These are phyloP conservation scores for Clanis bilineata DNA, from an alignment of 2,888 invertebrate species.

Conservation along the genomic window DNA sequence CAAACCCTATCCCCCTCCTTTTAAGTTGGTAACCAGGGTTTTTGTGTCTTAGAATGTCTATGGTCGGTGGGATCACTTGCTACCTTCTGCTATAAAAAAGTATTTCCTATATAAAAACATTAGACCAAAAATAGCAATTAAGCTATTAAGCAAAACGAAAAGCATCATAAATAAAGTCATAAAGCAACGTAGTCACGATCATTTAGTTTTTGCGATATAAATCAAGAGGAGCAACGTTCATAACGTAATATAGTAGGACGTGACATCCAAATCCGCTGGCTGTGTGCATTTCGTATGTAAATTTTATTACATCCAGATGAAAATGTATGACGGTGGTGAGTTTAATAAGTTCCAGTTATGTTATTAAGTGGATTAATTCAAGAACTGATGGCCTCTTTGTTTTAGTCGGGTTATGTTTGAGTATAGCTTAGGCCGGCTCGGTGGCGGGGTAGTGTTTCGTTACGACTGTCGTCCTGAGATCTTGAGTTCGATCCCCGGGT, in stretches of 20 bases:
- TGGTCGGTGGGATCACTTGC: too few relatives aligned
- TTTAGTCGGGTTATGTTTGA: too few relatives aligned
- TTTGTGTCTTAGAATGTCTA: too few relatives aligned
- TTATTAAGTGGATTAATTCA: conserved; percentile 9
- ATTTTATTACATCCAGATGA: conserved; percentile 56
- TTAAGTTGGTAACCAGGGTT: too few relatives aligned
- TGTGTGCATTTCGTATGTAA: conserved; percentile 54
- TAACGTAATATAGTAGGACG: conserved; percentile 34
- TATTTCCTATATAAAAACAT: too few relatives aligned
- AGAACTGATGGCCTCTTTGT: neutral
- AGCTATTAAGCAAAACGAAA: neutral
- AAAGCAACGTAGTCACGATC: conserved; percentile 2
- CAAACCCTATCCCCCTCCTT: too few relatives aligned
- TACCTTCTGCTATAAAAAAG: too few relatives aligned
- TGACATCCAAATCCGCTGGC: conserved; percentile 41
- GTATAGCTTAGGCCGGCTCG: too few relatives aligned
- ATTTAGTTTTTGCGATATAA: conserved; percentile 23
- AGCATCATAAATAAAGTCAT: neutral
- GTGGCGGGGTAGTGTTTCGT: too few relatives aligned
- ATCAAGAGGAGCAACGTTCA: conserved; percentile 30
- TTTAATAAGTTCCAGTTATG: conserved; percentile 39
- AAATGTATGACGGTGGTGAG: conserved; percentile 42
- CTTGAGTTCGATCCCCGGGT: too few relatives aligned
- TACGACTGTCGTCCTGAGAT: too few relatives aligned
- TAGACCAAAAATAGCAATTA: neutral